phyloP scores from a whole-genome alignment of 2,888 invertebrate genomes.

The Pseudococcus viburni region DNA sequence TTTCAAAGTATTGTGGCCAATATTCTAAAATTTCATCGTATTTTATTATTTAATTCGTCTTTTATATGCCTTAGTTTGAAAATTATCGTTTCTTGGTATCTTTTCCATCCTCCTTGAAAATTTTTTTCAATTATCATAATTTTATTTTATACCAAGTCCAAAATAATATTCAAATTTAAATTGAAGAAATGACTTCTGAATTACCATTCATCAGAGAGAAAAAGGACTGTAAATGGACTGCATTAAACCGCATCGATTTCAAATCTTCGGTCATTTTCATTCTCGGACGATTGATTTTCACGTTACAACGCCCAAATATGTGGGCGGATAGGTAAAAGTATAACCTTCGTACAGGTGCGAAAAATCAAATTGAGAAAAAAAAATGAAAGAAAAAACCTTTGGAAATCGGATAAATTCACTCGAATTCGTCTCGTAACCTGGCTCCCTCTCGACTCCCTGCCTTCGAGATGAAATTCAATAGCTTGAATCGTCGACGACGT shows the following conservation, averaged over 20 bases:
- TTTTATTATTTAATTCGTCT: too few relatives aligned
- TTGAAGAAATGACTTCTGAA: too few relatives aligned
- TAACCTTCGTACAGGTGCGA: conserved; percentile 1
- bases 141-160: too few relatives aligned
- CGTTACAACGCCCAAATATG: background rate
- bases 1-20: too few relatives aligned
- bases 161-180: too few relatives aligned
- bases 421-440: conserved; percentile 4
- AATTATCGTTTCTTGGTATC: too few relatives aligned
- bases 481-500: conserved; percentile 25
- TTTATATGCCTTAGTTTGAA: too few relatives aligned
- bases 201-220: too few relatives aligned
- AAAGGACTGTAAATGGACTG: too few relatives aligned
- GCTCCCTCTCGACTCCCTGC: background rate
- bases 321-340: background rate
- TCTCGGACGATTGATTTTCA: conserved; percentile 4
- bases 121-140: too few relatives aligned
- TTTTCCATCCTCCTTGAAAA: too few relatives aligned
- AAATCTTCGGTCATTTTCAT: background rate
- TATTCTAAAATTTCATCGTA: too few relatives aligned
- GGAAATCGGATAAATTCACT: conserved; percentile 14
- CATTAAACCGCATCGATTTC: background rate
- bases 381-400: background rate
- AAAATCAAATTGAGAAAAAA: background rate
- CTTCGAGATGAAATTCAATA: conserved; percentile 15